These are phyloP conservation scores for Lepus townsendii DNA, from an alignment of 2,797 vertebrate species.

Conservation along the genomic window DNA sequence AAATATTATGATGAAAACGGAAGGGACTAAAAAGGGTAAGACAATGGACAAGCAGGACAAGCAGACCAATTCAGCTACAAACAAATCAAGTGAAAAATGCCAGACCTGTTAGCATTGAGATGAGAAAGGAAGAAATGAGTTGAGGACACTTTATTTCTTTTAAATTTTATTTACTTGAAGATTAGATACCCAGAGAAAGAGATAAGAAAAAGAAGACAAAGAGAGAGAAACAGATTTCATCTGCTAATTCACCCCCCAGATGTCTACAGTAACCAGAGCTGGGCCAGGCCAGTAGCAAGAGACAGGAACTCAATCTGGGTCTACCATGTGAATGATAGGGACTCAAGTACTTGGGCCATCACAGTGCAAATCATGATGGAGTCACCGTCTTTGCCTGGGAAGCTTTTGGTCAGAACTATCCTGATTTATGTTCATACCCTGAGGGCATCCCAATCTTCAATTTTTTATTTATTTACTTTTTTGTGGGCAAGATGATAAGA, in stretches of 20 bases:
- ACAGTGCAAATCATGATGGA: background rate
- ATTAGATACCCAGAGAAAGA: too few relatives aligned
- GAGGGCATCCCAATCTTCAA: background rate
- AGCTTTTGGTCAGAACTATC: background rate
- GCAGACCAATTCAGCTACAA: background rate
- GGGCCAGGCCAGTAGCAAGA: too few relatives aligned
- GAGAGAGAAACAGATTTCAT: too few relatives aligned
- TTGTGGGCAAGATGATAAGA: too few relatives aligned
- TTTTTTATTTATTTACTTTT: too few relatives aligned
- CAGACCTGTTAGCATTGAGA: background rate
- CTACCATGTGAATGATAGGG: too few relatives aligned
- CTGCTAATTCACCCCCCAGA: too few relatives aligned
- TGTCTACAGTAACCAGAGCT: too few relatives aligned
- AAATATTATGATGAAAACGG: background rate
- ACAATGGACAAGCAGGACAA: background rate
- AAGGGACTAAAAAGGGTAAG: background rate
- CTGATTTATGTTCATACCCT: background rate
- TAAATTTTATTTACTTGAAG: too few relatives aligned
- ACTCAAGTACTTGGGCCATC: too few relatives aligned
- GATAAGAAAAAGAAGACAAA: too few relatives aligned
- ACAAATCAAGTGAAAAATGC: background rate
- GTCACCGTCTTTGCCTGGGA: background rate
- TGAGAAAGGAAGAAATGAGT: background rate
- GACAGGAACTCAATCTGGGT: too few relatives aligned
- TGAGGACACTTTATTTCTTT: background rate